Evolutionary conservation across 1,140 invertebrate species (phyloP).

Genomic region (Elymnias hypermnestra): DNA sequence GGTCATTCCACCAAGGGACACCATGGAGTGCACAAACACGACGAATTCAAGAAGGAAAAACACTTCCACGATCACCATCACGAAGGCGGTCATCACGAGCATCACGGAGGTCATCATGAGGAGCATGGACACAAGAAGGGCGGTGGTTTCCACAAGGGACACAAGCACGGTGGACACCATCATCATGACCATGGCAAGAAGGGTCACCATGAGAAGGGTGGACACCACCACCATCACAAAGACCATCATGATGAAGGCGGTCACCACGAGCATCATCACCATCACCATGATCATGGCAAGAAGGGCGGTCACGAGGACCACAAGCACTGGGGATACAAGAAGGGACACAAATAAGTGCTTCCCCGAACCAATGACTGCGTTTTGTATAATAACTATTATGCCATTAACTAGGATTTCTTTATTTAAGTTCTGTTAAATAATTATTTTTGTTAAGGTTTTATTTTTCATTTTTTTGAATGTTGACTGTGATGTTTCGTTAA

Average conservation of each 20-base stretch:
- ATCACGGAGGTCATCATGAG: constrained; percentile 80
- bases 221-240: constrained; percentile 84
- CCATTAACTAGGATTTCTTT: constrained; percentile 38
- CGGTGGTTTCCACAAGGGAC: constrained; percentile 80
- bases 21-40: constrained; percentile 83
- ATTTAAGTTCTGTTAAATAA: constrained; percentile 29
- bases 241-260: constrained; percentile 85
- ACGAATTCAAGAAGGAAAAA: constrained; percentile 79
- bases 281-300: constrained; percentile 81
- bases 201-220: constrained; percentile 85
- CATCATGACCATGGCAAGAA: constrained; percentile 87
- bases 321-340: constrained; percentile 78
- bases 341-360: constrained; percentile 78
- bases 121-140: constrained; percentile 82
- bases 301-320: constrained; percentile 81
- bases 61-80: constrained; percentile 85
- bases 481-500: constrained; percentile 53
- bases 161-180: constrained; percentile 78
- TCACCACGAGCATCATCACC: constrained; percentile 79
- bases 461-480: constrained; percentile 40
- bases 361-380: constrained; percentile 18
- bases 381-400: constrained; percentile 31
- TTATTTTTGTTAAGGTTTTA: too few species aligned
- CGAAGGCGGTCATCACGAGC: constrained; percentile 82
- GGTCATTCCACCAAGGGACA: constrained; percentile 86